Conservation (phyloP, 2,797 vertebrate species). For the Syndactyla subalaris region DNA sequence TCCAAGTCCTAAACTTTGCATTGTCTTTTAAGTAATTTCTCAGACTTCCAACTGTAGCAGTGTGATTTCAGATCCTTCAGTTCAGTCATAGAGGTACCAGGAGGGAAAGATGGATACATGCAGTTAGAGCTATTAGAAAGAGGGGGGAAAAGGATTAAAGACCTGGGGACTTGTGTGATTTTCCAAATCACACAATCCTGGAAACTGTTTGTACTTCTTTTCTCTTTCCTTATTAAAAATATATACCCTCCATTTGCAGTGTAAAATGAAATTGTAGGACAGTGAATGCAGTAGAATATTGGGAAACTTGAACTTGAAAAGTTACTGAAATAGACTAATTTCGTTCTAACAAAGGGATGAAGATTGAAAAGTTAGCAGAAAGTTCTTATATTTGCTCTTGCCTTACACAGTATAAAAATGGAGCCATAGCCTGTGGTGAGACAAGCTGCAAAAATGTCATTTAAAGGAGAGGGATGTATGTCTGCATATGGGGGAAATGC, state of each 20-base stretch:
- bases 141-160: too few relatives aligned
- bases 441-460: neutral
- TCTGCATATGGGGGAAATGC: neutral
- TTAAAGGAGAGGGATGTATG: neutral
- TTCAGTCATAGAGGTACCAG: neutral
- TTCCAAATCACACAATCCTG: neutral
- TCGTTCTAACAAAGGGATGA: neutral
- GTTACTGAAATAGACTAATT: neutral
- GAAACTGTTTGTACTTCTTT: neutral
- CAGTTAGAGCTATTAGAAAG: neutral
- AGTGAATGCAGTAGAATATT: neutral
- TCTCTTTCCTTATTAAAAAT: neutral
- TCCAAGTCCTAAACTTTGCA: neutral
- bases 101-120: neutral
- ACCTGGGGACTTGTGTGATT: neutral
- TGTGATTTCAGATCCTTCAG: neutral
- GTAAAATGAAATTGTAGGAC: neutral
- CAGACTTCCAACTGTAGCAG: neutral
- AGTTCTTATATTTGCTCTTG: neutral
- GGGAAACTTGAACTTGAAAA: neutral
- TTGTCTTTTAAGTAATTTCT: neutral
- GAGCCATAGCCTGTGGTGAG: neutral
- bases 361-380: neutral
- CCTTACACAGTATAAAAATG: neutral
- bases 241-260: neutral